Evolutionary conservation across 2,888 invertebrate species (phyloP).

Genomic region (Orchestes rusci): DNA sequence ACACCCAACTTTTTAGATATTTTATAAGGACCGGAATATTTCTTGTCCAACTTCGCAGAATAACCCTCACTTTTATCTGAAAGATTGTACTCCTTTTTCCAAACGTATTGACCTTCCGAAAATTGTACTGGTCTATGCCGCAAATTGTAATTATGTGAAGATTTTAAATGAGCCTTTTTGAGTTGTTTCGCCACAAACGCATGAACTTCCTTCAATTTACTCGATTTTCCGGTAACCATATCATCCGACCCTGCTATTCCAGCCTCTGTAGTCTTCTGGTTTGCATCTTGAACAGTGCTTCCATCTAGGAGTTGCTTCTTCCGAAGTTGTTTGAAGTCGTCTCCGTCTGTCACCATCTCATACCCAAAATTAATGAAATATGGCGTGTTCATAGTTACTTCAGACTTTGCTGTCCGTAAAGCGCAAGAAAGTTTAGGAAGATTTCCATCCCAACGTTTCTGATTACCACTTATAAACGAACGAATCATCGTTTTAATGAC

Average conservation of each 20-base stretch:
- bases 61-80: background rate
- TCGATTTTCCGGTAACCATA: background rate
- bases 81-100: background rate
- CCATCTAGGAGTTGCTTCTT: background rate
- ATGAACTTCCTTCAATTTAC: background rate
- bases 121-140: background rate
- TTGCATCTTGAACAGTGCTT: background rate
- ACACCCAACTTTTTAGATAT: background rate
- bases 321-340: background rate
- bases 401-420: background rate
- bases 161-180: background rate
- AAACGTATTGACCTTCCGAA: background rate
- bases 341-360: background rate
- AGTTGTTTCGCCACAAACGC: background rate
- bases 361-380: background rate
- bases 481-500: no score
- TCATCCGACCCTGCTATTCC: background rate
- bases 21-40: background rate
- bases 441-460: no score
- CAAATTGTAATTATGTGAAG: background rate
- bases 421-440: background rate
- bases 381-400: background rate
- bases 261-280: background rate
- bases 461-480: no score
- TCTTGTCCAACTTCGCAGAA: background rate